These are phyloP conservation scores for Fragum whitleyi DNA, from an alignment of 2,888 invertebrate genomes.

Conservation along the genomic window DNA sequence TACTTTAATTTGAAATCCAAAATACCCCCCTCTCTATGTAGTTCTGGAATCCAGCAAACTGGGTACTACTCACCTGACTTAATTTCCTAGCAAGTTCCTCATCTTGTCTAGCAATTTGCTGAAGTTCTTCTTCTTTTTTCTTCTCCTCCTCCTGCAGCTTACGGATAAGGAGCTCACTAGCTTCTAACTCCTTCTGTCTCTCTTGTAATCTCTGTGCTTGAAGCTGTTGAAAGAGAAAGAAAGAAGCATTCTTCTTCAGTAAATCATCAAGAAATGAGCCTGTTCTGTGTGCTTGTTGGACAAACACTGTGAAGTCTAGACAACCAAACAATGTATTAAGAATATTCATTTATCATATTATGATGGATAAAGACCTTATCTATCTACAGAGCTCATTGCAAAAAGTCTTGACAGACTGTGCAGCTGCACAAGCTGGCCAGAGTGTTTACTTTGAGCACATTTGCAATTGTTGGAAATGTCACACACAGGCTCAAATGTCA, in stretches of 20 bases:
- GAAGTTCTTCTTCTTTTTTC: conserved; percentile 46
- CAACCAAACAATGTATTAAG: too few species aligned
- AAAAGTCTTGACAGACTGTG: too few species aligned
- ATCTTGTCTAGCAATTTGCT: conserved; percentile 62
- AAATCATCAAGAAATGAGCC: neutral
- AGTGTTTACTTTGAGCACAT: neutral
- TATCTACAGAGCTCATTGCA: too few species aligned
- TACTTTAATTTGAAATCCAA: too few species aligned
- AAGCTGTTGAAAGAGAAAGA: conserved; percentile 61
- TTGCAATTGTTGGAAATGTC: too few species aligned
- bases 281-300: too few species aligned
- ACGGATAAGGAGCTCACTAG: conserved; percentile 87
- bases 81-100: conserved; percentile 70
- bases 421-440: too few species aligned
- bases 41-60: too few species aligned
- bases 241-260: neutral
- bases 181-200: conserved; percentile 86
- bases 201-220: conserved; percentile 81
- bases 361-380: too few species aligned
- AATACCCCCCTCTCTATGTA: too few species aligned
- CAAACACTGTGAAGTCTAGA: neutral
- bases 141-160: conserved; percentile 84
- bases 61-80: conserved; percentile 44
- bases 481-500: too few species aligned
- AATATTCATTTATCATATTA: too few species aligned